Conservation (phyloP, 2,888 invertebrate genomes). For the Erebia aethiops region DNA sequence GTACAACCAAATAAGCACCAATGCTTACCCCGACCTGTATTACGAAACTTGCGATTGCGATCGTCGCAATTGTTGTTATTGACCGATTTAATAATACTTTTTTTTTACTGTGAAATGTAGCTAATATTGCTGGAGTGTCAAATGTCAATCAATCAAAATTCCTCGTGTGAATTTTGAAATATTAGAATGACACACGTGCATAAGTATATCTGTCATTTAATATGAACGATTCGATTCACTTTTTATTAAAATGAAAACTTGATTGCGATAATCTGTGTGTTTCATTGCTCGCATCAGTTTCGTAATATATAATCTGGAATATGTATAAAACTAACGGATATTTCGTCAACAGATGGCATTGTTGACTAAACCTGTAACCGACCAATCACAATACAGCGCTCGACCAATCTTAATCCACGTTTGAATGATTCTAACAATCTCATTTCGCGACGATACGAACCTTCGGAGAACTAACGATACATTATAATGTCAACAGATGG, state of each 20-base stretch:
- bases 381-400: conserved; percentile 26
- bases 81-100: background rate
- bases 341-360: conserved; percentile 16
- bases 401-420: conserved; percentile 11
- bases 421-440: conserved; percentile 22
- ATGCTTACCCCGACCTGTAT: background rate
- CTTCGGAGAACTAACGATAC: background rate
- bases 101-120: no score
- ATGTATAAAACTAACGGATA: conserved; percentile 28
- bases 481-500: conserved; percentile 7
- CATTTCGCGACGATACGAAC: background rate
- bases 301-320: conserved; percentile 23
- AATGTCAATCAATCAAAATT: no score
- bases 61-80: background rate
- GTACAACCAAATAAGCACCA: background rate
- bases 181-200: no score
- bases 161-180: no score
- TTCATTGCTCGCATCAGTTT: background rate
- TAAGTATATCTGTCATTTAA: no score
- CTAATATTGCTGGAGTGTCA: no score
- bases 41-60: conserved; percentile 2
- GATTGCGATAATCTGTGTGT: background rate
- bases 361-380: conserved; percentile 15
- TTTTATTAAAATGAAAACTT: no score
- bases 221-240: no score